These are phyloP conservation scores for Passer domesticus DNA, from an alignment of 2,113 vertebrate species.

Conservation along the genomic window DNA sequence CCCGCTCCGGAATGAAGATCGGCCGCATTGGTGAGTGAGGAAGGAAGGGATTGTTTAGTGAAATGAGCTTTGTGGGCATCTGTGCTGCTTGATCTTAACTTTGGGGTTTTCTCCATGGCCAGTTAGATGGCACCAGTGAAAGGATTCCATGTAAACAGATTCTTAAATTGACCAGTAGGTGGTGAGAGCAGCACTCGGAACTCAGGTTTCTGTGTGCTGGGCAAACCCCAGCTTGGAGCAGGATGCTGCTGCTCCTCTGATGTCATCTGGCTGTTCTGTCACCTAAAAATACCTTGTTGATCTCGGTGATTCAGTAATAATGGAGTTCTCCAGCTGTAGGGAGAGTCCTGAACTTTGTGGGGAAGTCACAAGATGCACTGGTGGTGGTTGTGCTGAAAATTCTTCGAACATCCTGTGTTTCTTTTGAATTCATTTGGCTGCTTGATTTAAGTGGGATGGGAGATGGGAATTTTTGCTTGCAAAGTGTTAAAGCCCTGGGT, in stretches of 20 bases:
- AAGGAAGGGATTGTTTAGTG: not conserved
- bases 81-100: not conserved
- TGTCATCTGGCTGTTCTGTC: not conserved
- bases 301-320: accelerated
- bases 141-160: not conserved
- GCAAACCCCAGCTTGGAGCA: not conserved
- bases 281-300: not conserved
- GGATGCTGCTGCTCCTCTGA: not conserved
- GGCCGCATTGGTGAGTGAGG: constrained; percentile 89
- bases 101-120: accelerated
- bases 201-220: no score
- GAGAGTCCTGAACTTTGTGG: not conserved
- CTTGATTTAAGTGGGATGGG: not conserved
- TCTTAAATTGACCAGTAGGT: not conserved
- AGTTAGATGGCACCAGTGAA: not conserved
- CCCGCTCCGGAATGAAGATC: constrained; percentile 98
- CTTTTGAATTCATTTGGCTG: not conserved
- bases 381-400: not conserved
- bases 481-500: accelerated
- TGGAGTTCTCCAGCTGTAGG: not conserved
- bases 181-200: not conserved
- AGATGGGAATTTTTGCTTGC: not conserved
- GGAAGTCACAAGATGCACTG: not conserved
- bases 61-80: not conserved
- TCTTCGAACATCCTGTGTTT: not conserved